Base-by-base conservation (phyloP, 2,888 invertebrate species). In the Nasonia oneida region DNA sequence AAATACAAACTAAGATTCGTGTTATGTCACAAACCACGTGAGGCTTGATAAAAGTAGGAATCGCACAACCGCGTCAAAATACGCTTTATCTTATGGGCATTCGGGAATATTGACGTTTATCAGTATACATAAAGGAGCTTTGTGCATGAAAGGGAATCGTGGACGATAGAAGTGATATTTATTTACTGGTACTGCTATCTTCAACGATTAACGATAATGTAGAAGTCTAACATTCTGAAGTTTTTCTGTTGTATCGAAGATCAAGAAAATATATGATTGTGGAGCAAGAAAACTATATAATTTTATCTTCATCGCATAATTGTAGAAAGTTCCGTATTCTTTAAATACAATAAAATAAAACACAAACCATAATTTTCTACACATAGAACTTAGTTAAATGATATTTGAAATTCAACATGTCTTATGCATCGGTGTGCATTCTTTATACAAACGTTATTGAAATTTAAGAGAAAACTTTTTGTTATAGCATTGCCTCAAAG, bases 111-210 rank as follows among this genome's bases (percentile, higher is more conserved):
- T 67, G 73, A 61, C 50, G 74, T 64, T 64, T 74, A 74, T 84
- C 83, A 18, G 74, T 23, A 37, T 2, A 33, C 5, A 33, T 12
- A 61, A 23, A 61, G 57, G 23, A 23, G 37, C 29, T 84, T 73
- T 79, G 61, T 74, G 37, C 64, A 79, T 64, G 83, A 74, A 50
- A n/a, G 47, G 47, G n/a, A 79, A 74, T 50, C 79, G 64, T 84
- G 79, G 37, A 73, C 57, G 64, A 79, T 64, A 67, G 37, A 61
- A 18, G 39, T 79, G 64, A 79, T 74, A 74, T 74, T 83, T 76
- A 57, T 79, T 79, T 50, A 37, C 83, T 71, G 61, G n/a, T 12
- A 4, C 42, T 47, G 15, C 29, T 78, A 83, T 83, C 57, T 4
- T n/a, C 15, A 53, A 79, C 37, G 39, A 61, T 76, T 53, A 76